A percentile compares a stretch with the other conserved stretches of the same genome.
Evolutionary conservation across 2,888 invertebrate species (phyloP).

Genomic region (Cantharis nigra): DNA sequence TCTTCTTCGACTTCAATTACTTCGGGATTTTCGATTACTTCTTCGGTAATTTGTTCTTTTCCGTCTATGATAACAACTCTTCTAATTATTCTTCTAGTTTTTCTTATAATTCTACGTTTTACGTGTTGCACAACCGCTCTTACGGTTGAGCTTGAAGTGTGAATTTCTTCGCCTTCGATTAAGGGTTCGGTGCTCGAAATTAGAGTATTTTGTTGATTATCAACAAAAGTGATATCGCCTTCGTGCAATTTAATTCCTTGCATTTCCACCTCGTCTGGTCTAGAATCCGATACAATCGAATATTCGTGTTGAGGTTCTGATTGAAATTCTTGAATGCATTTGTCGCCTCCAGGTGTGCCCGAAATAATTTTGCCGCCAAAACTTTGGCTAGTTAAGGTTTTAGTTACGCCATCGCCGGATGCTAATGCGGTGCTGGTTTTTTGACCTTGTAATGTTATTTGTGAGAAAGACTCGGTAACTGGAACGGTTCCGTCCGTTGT

Average conservation of each 20-base stretch:
- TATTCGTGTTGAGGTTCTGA: conserved; percentile 66
- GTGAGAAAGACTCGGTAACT: conserved; percentile 68
- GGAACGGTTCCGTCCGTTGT: conserved; percentile 60
- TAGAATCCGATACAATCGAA: conserved; percentile 61
- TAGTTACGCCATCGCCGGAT: conserved; percentile 65
- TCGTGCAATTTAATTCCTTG: conserved; percentile 53
- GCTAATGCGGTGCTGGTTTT: conserved; percentile 64
- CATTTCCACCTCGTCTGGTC: conserved; percentile 53
- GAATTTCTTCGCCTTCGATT: conserved; percentile 51
- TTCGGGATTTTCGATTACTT: conserved; percentile 83
- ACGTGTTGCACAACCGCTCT: conserved; percentile 83
- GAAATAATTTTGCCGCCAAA: conserved; percentile 69
- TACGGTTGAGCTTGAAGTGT: conserved; percentile 72
- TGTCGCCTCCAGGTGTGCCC: conserved; percentile 65
- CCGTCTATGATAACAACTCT: conserved; percentile 80
- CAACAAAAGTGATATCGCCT: conserved; percentile 54
- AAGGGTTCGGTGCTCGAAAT: conserved; percentile 43
- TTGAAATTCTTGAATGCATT: conserved; percentile 69
- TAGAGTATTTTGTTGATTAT: conserved; percentile 45
- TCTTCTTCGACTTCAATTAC: conserved; percentile 57
- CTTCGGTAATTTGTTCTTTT: conserved; percentile 82
- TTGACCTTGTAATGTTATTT: conserved; percentile 70
- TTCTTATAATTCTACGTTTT: conserved; percentile 75
- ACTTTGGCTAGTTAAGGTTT: conserved; percentile 65
- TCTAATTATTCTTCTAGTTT: conserved; percentile 75